These are phyloP conservation scores for Drosophila hamatofila DNA, from an alignment of 2,888 invertebrate genomes.

Conservation along the genomic window DNA sequence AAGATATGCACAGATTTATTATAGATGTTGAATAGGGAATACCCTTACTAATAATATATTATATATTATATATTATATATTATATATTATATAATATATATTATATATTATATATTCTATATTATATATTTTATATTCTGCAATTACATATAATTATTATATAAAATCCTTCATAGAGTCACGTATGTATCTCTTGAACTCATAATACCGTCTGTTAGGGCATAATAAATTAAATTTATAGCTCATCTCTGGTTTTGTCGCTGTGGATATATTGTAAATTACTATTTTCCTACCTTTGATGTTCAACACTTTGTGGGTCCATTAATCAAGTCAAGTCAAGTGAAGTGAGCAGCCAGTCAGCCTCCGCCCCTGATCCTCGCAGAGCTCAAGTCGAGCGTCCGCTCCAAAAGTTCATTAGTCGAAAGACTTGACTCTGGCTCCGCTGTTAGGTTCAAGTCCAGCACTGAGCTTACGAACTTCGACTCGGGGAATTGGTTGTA, in stretches of 20 bases:
- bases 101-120: background rate
- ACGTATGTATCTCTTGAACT: background rate
- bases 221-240: constrained; percentile 61
- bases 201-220: constrained; percentile 26
- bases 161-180: background rate
- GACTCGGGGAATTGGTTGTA: constrained; percentile 55
- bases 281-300: constrained; percentile 75
- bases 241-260: constrained; percentile 39
- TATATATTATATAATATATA: background rate
- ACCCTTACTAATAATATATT: background rate
- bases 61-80: background rate
- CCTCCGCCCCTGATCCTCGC: constrained; percentile 55
- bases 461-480: constrained; percentile 20
- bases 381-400: constrained; percentile 27
- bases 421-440: constrained; percentile 1
- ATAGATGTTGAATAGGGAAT: constrained; percentile 1
- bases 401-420: constrained; percentile 49
- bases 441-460: constrained; percentile 44
- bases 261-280: constrained; percentile 68
- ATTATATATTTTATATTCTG: background rate
- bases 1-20: background rate
- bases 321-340: constrained; percentile 73
- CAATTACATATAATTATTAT: background rate
- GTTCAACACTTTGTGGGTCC: constrained; percentile 75
- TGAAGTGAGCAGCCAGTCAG: constrained; percentile 29